phyloP scores from a whole-genome alignment of 2,888 invertebrate genomes.

The Cantharis lateralis region DNA sequence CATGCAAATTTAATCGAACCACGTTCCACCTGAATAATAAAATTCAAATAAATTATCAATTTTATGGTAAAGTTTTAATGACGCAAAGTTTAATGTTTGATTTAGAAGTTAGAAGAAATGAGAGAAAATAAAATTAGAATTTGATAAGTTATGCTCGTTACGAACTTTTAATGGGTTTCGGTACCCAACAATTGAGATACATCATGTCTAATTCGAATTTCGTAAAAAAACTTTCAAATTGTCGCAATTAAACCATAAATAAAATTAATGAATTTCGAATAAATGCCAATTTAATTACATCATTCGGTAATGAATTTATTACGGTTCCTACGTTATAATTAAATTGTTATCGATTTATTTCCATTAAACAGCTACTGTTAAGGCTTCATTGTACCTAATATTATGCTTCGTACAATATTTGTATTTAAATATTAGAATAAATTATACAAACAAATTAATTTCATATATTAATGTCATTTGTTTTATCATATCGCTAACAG shows the following conservation, averaged over 20 bases:
- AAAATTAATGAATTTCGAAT: background rate
- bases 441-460: background rate
- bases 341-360: conserved; percentile 22
- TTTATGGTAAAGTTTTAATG: background rate
- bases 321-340: conserved; percentile 19
- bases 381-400: background rate
- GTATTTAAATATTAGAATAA: background rate
- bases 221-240: background rate
- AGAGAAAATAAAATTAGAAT: background rate
- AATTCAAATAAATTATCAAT: background rate
- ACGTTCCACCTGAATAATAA: background rate
- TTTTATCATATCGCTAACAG: background rate
- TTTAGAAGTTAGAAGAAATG: background rate
- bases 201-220: background rate
- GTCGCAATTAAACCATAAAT: conserved; percentile 2
- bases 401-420: background rate
- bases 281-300: conserved; percentile 6
- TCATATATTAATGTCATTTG: background rate
- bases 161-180: background rate
- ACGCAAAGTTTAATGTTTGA: background rate
- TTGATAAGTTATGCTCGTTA: background rate
- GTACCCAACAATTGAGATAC: background rate
- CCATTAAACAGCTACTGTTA: conserved; percentile 10
- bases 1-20: background rate
- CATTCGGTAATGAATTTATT: background rate